Evolutionary conservation across 2,888 invertebrate species (phyloP).

Genomic region (Heteromyza rotundicornis): DNA sequence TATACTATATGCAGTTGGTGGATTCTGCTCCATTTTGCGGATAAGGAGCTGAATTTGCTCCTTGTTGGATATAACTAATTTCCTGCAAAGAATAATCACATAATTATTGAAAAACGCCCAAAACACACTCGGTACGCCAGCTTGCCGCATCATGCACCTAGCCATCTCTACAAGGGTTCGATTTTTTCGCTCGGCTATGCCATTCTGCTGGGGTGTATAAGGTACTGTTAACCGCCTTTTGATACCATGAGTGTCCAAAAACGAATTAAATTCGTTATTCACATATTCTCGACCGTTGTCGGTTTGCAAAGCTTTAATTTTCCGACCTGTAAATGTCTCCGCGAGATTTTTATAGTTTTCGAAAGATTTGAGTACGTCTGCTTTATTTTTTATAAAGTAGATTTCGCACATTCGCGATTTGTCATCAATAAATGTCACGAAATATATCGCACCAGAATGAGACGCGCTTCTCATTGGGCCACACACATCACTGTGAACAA

Average conservation of each 20-base stretch:
- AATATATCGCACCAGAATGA: conserved; percentile 18
- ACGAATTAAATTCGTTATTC: neutral
- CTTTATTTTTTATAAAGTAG: conserved; percentile 14
- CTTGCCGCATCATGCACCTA: conserved; percentile 18
- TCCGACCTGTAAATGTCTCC: neutral
- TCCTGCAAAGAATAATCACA: conserved; percentile 14
- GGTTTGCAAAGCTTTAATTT: neutral
- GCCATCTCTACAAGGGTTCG: too few relatives aligned
- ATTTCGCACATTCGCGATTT: conserved; percentile 18
- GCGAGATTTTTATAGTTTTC: neutral
- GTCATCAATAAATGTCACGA: conserved; percentile 24
- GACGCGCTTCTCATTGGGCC: conserved; percentile 6
- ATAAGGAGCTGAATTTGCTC: too few relatives aligned
- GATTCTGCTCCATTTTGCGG: too few relatives aligned
- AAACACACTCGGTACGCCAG: conserved; percentile 9
- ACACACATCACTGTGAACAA: conserved; percentile 18
- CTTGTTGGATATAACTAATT: too few relatives aligned
- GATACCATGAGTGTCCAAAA: neutral
- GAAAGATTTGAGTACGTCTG: neutral
- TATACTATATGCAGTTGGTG: too few relatives aligned
- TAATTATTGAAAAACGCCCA: conserved; percentile 19
- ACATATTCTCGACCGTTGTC: conserved; percentile 7
- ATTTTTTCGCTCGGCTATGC: conserved; percentile 4
- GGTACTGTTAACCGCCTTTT: conserved; percentile 5
- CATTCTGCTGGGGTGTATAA: conserved; percentile 10